Percentiles rank a stretch among this genome's conserved stretches.
Conservation (phyloP, 37 sponge, comb jelly and placozoan species). For the Theonella swinhoei region DNA sequence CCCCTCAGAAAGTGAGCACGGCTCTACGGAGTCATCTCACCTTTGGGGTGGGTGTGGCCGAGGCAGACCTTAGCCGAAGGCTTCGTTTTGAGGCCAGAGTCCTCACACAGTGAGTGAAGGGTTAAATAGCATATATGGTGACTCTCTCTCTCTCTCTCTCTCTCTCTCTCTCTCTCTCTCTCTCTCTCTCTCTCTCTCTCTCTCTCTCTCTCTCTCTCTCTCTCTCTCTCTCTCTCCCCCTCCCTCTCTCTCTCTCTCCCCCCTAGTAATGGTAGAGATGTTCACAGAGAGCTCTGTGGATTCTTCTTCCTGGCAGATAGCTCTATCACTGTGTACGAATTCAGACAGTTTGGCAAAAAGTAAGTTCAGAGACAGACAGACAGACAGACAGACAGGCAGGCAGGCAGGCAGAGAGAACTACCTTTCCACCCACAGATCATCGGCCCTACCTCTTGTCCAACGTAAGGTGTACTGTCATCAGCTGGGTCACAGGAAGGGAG, state of each 20-base stretch:
- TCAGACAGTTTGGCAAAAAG: conserved; percentile 78
- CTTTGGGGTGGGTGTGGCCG: neutral
- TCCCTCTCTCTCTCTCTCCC: neutral
- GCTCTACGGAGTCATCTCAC: neutral
- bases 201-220: neutral
- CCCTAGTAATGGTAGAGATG: conserved; percentile 71
- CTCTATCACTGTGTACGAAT: conserved; percentile 80
- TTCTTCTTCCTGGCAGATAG: conserved; percentile 74
- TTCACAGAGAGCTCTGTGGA: conserved; percentile 75
- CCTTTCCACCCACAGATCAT: conserved; percentile 17
- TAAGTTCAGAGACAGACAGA: neutral
- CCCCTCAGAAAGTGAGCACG: neutral
- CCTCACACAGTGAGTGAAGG: conserved; percentile 55
- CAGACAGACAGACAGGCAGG: too few species aligned
- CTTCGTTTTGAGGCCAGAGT: conserved; percentile 61
- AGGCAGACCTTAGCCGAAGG: conserved; percentile 36
- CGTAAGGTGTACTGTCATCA: conserved; percentile 35
- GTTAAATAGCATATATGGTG: neutral
- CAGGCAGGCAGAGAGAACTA: neutral
- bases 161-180: neutral
- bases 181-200: neutral
- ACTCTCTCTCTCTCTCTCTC: neutral
- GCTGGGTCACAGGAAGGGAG: conserved; percentile 38
- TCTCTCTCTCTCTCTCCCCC: neutral
- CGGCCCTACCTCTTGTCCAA: conserved; percentile 57